phyloP scores from a whole-genome alignment of 2,797 vertebrate species.

The Miichthys miiuy region DNA sequence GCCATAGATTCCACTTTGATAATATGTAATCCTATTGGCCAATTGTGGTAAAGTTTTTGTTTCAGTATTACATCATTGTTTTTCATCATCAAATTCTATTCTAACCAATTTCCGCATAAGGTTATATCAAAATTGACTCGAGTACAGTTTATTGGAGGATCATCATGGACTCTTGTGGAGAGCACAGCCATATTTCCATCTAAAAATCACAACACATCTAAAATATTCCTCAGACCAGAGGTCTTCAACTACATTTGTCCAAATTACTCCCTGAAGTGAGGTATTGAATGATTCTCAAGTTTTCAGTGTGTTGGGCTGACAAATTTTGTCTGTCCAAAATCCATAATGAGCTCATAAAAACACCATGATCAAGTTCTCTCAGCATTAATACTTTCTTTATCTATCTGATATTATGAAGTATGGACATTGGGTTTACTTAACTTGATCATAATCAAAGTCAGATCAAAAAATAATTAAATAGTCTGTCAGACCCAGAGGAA shows the following conservation, averaged over 20 bases:
- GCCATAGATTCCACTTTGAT: conserved; percentile 12
- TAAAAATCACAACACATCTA: neutral
- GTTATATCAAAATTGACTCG: neutral
- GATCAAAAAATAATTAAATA: neutral
- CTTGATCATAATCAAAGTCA: no score
- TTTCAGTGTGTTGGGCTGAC: no score
- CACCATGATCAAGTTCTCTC: neutral
- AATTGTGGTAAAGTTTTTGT: neutral
- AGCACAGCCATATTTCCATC: neutral
- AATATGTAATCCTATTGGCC: neutral
- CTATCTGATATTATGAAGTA: no score
- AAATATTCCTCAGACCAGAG: neutral
- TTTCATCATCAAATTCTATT: neutral
- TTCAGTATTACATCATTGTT: neutral
- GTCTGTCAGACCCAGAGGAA: neutral
- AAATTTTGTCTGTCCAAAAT: neutral
- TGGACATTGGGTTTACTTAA: no score
- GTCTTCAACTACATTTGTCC: no score
- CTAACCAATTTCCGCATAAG: neutral
- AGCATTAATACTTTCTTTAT: neutral
- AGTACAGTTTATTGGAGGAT: neutral
- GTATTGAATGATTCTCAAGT: no score
- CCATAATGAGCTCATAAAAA: neutral
- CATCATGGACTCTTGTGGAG: neutral
- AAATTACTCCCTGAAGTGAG: no score